These are phyloP conservation scores for Melanostoma mellinum DNA, from an alignment of 2,888 invertebrate species.

Conservation along the genomic window DNA sequence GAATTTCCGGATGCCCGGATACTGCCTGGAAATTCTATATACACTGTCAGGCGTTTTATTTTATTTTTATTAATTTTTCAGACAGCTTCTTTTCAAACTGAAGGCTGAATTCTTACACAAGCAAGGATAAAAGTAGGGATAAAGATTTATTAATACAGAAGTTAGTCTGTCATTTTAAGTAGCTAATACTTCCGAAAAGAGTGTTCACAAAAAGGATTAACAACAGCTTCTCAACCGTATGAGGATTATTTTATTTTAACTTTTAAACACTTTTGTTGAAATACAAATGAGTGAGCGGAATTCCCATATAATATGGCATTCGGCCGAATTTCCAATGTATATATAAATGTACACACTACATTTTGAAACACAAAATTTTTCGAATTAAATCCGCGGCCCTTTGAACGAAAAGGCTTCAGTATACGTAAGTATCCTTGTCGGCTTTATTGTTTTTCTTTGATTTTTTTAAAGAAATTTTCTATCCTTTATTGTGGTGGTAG, in stretches of 20 bases:
- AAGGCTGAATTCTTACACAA: slow-evolving; percentile 34
- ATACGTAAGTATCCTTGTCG: slow-evolving; percentile 48
- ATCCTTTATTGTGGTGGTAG: slow-evolving; percentile 65
- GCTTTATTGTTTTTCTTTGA: slow-evolving; percentile 60
- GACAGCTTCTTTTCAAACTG: slow-evolving; percentile 42
- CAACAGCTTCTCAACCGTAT: slow-evolving; percentile 33
- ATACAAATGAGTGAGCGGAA: slow-evolving; percentile 23
- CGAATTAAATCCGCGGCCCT: slow-evolving; percentile 44
- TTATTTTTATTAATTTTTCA: slow-evolving; percentile 69
- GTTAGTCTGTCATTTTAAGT: slow-evolving; percentile 40
- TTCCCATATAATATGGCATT: slow-evolving; percentile 35
- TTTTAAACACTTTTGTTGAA: slow-evolving; percentile 35
- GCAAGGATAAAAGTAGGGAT: slow-evolving; percentile 23
- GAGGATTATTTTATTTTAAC: slow-evolving; percentile 14
- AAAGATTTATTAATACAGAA: slow-evolving; percentile 57
- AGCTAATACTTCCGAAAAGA: slow-evolving; percentile 32
- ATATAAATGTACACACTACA: slow-evolving; percentile 3
- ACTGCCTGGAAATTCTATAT: slow-evolving; percentile 58
- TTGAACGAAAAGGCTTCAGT: neutral
- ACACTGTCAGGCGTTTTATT: slow-evolving; percentile 68
- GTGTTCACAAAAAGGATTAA: slow-evolving; percentile 53
- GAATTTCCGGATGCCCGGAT: slow-evolving; percentile 70
- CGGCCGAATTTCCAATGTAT: slow-evolving; percentile 45
- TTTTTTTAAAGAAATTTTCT: slow-evolving; percentile 48
- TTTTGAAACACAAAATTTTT: slow-evolving; percentile 53